Conservation (phyloP, 1,140 invertebrate species). For the Microplitis demolitor region DNA sequence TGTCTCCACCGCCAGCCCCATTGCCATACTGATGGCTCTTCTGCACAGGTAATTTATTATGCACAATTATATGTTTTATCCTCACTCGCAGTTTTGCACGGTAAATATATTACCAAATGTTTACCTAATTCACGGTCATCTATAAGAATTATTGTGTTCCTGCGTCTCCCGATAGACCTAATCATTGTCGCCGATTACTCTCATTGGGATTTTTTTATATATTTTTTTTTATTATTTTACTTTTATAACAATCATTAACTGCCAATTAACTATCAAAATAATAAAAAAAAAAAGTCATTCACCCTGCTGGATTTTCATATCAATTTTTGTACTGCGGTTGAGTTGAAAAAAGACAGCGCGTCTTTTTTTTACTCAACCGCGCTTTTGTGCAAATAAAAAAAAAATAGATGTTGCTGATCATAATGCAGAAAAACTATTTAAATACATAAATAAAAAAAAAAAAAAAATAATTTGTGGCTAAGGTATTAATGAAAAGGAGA, state of each 20-base stretch:
- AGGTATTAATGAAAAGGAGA: neutral
- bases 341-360: neutral
- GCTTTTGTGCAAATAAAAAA: neutral
- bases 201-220: constrained; percentile 11
- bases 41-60: constrained; percentile 78
- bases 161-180: constrained; percentile 5
- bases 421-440: neutral
- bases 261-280: neutral
- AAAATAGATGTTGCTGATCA: neutral
- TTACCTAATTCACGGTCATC: constrained; percentile 18
- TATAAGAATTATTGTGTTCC: constrained; percentile 11
- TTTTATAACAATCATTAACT: constrained; percentile 3
- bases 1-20: constrained; percentile 73
- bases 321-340: neutral
- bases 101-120: constrained; percentile 38
- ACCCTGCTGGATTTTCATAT: neutral
- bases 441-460: neutral
- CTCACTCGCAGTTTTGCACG: constrained; percentile 56
- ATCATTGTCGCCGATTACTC: constrained; percentile 1
- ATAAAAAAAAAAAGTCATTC: constrained; percentile 3
- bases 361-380: neutral
- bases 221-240: neutral
- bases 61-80: constrained; percentile 60
- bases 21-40: constrained; percentile 84
- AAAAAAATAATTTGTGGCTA: neutral